Conservation (phyloP, 2,888 invertebrate species). For the Barypeithes pellucidus region DNA sequence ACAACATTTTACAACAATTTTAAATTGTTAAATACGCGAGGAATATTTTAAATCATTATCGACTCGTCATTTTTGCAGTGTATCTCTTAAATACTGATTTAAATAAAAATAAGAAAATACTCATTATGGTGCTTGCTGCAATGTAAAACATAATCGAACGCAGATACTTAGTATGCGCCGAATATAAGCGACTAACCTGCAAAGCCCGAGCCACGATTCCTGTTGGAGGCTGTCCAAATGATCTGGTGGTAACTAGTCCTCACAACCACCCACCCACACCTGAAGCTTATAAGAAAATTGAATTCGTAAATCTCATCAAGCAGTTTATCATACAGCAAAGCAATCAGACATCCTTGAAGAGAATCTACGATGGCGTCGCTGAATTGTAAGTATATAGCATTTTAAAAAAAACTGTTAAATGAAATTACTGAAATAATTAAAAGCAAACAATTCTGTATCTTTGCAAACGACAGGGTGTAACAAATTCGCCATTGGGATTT, state of each 20-base stretch:
- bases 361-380: slow-evolving; percentile 56
- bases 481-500: too few species aligned
- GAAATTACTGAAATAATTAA: too few species aligned
- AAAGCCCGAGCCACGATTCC: slow-evolving; percentile 61
- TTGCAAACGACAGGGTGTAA: too few species aligned
- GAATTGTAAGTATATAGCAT: slow-evolving; percentile 58
- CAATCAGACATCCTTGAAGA: slow-evolving; percentile 52
- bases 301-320: slow-evolving; percentile 61
- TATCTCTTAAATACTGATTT: too few species aligned
- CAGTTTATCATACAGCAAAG: slow-evolving; percentile 47
- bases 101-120: too few species aligned
- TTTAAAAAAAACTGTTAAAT: too few species aligned
- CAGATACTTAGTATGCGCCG: slow-evolving; percentile 62
- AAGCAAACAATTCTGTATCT: too few species aligned
- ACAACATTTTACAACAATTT: too few species aligned
- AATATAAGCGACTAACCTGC: slow-evolving; percentile 61
- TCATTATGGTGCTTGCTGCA: background rate
- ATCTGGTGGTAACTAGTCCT: slow-evolving; percentile 56
- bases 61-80: too few species aligned
- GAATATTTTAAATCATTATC: too few species aligned
- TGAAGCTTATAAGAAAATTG: slow-evolving; percentile 58
- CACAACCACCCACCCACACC: slow-evolving; percentile 61
- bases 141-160: slow-evolving; percentile 23
- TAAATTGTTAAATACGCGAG: too few species aligned
- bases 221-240: slow-evolving; percentile 53